Evolutionary conservation across 2,113 vertebrate species (phyloP).

Genomic region (Stigmatopora argus): DNA sequence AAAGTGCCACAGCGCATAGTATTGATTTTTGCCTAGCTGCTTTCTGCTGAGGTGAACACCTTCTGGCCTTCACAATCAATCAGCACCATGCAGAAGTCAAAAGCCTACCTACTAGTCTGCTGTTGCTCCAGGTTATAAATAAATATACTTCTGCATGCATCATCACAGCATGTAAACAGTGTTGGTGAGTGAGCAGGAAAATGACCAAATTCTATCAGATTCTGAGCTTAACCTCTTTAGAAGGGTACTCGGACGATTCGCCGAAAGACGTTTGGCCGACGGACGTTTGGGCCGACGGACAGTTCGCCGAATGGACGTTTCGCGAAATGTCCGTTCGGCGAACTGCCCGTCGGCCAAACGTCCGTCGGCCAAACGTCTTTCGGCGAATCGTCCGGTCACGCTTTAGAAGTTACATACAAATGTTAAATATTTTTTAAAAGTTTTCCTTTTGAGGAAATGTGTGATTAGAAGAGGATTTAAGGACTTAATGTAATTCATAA

Average conservation of each 20-base stretch:
- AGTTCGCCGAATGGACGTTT: no score
- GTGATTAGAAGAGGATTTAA: no score
- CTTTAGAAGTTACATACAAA: no score
- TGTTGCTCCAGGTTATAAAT: neutral
- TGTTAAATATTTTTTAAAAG: no score
- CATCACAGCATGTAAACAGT: neutral
- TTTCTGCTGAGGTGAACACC: constrained; percentile 62
- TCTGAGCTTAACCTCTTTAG: neutral
- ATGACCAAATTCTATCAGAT: neutral
- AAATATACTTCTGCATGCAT: neutral
- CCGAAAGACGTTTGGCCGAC: no score
- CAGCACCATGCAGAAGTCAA: constrained; percentile 42
- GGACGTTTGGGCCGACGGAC: no score
- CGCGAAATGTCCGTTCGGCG: no score
- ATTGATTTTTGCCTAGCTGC: constrained; percentile 30
- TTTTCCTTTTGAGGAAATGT: neutral
- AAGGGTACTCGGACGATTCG: no score
- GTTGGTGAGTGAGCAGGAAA: neutral
- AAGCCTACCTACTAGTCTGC: constrained; percentile 9
- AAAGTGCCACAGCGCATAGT: constrained; percentile 4
- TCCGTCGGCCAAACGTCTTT: no score
- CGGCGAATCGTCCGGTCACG: no score
- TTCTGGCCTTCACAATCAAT: constrained; percentile 47
- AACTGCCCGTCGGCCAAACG: no score
- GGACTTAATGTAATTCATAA: no score